Percentiles rank a stretch among this genome's conserved stretches.
Evolutionary conservation across 2,888 invertebrate species (phyloP).

Genomic region (Agriopis leucophaearia): DNA sequence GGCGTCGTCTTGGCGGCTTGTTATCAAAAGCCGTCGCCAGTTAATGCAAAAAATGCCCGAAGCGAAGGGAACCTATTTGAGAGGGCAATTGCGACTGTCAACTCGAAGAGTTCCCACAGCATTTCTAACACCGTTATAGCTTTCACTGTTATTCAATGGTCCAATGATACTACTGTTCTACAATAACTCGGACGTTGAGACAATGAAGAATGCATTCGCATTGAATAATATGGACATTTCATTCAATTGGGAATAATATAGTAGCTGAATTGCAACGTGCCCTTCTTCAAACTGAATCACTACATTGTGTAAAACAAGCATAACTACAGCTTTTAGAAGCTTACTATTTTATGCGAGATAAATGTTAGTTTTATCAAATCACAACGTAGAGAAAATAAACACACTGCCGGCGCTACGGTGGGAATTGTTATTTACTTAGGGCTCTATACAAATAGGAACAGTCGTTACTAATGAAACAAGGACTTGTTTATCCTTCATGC

Average conservation of each 20-base stretch:
- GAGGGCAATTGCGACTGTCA: constrained; percentile 45
- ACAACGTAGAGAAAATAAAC: constrained; percentile 32
- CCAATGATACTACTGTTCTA: constrained; percentile 21
- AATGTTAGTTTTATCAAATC: constrained; percentile 13
- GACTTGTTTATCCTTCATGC: constrained; percentile 30
- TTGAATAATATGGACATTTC: constrained; percentile 23
- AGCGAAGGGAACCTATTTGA: constrained; percentile 39
- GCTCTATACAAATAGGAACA: constrained; percentile 34
- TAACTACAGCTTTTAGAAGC: not conserved
- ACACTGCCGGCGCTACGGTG: constrained; percentile 11
- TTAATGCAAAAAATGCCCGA: constrained; percentile 40
- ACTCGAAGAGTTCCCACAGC: constrained; percentile 48
- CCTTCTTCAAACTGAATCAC: constrained; percentile 13
- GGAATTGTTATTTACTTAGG: constrained; percentile 27
- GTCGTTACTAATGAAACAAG: constrained; percentile 25
- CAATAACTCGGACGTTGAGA: constrained; percentile 28
- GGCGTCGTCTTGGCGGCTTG: constrained; percentile 45
- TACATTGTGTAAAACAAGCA: not conserved
- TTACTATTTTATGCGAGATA: constrained; percentile 1
- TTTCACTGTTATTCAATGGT: constrained; percentile 48
- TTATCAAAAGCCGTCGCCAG: constrained; percentile 40
- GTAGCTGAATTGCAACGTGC: constrained; percentile 19
- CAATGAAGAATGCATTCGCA: constrained; percentile 28
- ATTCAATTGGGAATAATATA: constrained; percentile 28
- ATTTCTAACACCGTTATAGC: constrained; percentile 39